Conservation (phyloP, 2,797 vertebrate species). For the Notoglanidium macrostoma region DNA sequence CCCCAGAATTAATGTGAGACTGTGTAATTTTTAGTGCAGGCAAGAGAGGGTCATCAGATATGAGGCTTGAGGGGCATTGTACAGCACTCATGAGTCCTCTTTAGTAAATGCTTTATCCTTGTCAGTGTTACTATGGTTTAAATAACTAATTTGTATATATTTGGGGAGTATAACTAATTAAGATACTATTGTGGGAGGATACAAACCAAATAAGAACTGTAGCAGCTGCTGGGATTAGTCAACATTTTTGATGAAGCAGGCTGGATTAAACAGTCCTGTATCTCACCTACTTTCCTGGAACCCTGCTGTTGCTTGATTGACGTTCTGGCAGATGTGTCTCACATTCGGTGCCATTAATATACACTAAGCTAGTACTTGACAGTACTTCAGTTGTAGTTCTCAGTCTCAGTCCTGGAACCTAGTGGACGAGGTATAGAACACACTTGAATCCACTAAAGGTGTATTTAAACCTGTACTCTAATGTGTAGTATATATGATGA, state of each 20-base stretch:
- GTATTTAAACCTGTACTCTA: background rate
- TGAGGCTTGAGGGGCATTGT: background rate
- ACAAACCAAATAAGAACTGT: background rate
- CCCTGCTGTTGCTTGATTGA: background rate
- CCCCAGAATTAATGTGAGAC: background rate
- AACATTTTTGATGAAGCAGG: background rate
- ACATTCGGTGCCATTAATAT: constrained; percentile 10
- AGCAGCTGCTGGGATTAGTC: background rate
- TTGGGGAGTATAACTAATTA: background rate
- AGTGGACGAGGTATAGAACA: background rate
- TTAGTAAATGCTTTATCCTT: background rate
- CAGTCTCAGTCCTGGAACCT: background rate
- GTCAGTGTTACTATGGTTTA: background rate
- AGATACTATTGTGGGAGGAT: background rate
- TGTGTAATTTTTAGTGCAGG: background rate
- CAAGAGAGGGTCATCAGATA: background rate
- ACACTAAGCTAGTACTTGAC: background rate
- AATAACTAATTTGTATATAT: background rate
- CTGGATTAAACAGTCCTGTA: background rate
- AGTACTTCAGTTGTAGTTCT: background rate
- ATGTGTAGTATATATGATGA: background rate
- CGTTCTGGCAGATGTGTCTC: background rate
- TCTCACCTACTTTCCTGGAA: background rate
- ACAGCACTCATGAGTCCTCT: background rate
- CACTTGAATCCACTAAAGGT: background rate